Evolutionary conservation across 35 echinoderm and acorn worm species (phyloP), one percentile per base, ranked within the genome.

Genomic region (Chiridota heheva): DNA sequence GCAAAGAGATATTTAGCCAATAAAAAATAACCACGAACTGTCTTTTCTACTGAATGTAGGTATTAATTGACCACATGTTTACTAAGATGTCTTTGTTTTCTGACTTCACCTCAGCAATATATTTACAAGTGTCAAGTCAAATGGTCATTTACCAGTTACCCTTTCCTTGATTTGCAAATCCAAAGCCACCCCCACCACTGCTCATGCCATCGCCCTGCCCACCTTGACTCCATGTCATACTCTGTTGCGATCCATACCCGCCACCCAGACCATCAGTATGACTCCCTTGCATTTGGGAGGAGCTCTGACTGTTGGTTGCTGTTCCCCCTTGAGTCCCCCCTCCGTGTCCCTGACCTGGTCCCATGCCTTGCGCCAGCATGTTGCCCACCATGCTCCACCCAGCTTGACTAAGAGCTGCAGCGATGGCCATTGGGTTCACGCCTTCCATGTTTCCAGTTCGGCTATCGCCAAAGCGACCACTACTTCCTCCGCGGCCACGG

Each of bases 351-450:
- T 53, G 48, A 8, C 24, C 48, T 22, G 37, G 25, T 59, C 30
- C 34, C 20, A 53, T 27, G 2, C 73, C 73, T 12, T 35, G 48
- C 34, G 26, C 28, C 20, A 32, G 33, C 15, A n/a, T 18, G 12
- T 55, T 26, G 4, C 56, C 48, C 12, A 77, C 48, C 73, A 77
- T 77, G 7, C 73, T 55, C 73, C 73, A 77, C 32, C 73, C 73
- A 2, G 73, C 73, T 22, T 77, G 73, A 36, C 60, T 77, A 16
- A 77, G 73, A 28, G 73, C 73, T 31, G 73, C 73, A 3, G 73
- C 73, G 10, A 77, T 31, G 34, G 73, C 73, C 73, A 77, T 77
- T 2, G 73, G 73, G 13, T 58, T 18, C 44, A 58, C 48, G 36
- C 60, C 60, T 7, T 41, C 55, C 73, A 77, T 77, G 73, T 35